These are phyloP conservation scores for Vanacampus margaritifer DNA, from an alignment of 2,113 vertebrate genomes.

Conservation along the genomic window DNA sequence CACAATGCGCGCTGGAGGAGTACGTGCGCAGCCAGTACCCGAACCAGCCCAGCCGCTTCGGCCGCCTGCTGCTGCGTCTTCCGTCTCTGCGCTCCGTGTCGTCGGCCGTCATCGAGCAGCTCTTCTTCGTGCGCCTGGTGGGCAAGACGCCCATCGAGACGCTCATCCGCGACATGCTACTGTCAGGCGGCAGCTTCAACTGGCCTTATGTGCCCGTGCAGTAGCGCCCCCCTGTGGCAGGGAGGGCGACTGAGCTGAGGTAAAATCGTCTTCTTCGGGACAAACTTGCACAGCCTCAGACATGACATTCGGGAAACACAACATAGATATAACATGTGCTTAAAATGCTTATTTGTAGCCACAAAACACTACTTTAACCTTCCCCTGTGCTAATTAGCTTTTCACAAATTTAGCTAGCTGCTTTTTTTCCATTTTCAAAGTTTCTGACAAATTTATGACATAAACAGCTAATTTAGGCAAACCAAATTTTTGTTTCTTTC, in stretches of 20 bases:
- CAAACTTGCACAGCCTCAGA: neutral
- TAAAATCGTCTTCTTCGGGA: neutral
- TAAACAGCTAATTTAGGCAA: too few species aligned
- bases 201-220: constrained; percentile 99
- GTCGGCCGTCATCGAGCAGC: constrained; percentile 98
- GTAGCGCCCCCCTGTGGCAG: constrained; percentile 47
- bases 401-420: too few species aligned
- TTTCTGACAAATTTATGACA: too few species aligned
- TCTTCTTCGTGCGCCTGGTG: constrained; percentile 99
- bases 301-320: neutral
- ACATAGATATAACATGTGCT: neutral
- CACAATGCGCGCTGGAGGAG: constrained; percentile 96
- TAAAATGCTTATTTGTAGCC: neutral
- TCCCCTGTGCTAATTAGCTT: too few species aligned
- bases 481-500: too few species aligned
- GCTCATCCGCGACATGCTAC: constrained; percentile 98
- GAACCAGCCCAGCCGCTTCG: constrained; percentile 94
- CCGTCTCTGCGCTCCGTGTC: constrained; percentile 97
- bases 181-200: constrained; percentile 99
- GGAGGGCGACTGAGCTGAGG: neutral
- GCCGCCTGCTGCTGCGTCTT: constrained; percentile 94
- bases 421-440: neutral
- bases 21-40: constrained; percentile 98
- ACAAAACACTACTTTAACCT: too few species aligned
- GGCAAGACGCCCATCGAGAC: constrained; percentile 99